These are phyloP conservation scores for Cyclophora albipunctata DNA, from an alignment of 2,888 invertebrate genomes.

Conservation along the genomic window DNA sequence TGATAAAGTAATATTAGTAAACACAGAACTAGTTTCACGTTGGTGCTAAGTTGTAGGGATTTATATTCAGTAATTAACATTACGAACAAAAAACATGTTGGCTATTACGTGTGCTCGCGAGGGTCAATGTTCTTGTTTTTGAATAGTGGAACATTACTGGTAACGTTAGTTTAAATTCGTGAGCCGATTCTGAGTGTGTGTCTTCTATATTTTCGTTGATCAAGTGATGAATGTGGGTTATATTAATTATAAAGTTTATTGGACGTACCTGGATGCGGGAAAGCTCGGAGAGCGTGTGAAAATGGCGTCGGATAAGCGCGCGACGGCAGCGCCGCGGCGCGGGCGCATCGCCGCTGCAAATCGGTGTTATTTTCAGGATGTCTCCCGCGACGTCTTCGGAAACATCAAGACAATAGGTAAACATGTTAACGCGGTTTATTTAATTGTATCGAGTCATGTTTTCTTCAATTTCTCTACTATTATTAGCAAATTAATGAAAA, in stretches of 20 bases:
- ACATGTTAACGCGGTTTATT: slow-evolving; percentile 13
- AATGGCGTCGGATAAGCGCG: slow-evolving; percentile 66
- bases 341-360: slow-evolving; percentile 62
- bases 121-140: slow-evolving; percentile 62
- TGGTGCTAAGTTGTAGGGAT: slow-evolving; percentile 28
- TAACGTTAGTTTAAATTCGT: slow-evolving; percentile 2
- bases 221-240: background rate
- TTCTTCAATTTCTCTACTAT: too few species aligned
- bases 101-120: slow-evolving; percentile 66
- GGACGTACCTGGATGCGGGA: slow-evolving; percentile 68
- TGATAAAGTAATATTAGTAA: slow-evolving; percentile 21
- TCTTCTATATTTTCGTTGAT: background rate
- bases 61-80: slow-evolving; percentile 48
- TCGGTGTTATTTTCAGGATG: slow-evolving; percentile 73
- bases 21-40: slow-evolving; percentile 26
- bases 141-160: slow-evolving; percentile 20
- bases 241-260: slow-evolving; percentile 5
- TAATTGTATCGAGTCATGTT: too few species aligned
- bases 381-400: slow-evolving; percentile 71
- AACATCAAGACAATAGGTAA: slow-evolving; percentile 44
- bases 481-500: too few species aligned
- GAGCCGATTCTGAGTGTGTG: slow-evolving; percentile 8
- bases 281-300: slow-evolving; percentile 68
- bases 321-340: slow-evolving; percentile 58
- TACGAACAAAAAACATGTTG: slow-evolving; percentile 69